Percentiles rank a stretch among this genome's conserved stretches.
phyloP scores from a whole-genome alignment of 2,113 vertebrate species.

The Agapornis roseicollis region DNA sequence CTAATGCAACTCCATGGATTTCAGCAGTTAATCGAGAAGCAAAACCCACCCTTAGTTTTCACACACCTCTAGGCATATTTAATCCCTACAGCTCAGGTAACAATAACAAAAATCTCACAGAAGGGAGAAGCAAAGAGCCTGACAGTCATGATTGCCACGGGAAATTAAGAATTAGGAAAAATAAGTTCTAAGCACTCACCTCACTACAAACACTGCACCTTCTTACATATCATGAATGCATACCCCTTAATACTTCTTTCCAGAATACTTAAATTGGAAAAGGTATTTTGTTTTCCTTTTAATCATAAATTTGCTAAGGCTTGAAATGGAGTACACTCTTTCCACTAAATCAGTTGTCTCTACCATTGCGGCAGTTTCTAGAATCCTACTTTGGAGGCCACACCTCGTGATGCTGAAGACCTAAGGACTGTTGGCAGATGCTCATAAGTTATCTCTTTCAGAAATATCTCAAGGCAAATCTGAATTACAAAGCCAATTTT shows the following conservation, averaged over 20 bases:
- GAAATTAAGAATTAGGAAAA: not conserved
- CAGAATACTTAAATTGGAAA: not conserved
- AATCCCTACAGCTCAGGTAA: not conserved
- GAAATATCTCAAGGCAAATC: not conserved
- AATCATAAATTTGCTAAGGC: not conserved
- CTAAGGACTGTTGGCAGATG: not conserved
- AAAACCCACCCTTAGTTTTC: not conserved
- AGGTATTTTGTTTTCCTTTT: not conserved
- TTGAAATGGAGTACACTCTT: not conserved
- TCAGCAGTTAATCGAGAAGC: not conserved
- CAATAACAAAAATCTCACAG: not conserved
- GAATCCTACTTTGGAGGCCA: not conserved
- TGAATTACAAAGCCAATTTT: not conserved
- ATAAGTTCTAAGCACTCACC: not conserved
- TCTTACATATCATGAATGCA: not conserved
- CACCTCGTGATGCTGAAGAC: not conserved
- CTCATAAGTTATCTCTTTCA: not conserved
- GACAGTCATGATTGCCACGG: not conserved
- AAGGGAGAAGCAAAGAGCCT: not conserved
- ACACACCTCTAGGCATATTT: not conserved
- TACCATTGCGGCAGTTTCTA: not conserved
- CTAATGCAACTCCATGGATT: not conserved
- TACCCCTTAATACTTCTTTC: not conserved
- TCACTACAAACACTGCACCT: not conserved
- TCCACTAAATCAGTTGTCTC: not conserved